Evolutionary conservation across 1,140 invertebrate genomes (phyloP).

Genomic region (Saxidomus purpurata): DNA sequence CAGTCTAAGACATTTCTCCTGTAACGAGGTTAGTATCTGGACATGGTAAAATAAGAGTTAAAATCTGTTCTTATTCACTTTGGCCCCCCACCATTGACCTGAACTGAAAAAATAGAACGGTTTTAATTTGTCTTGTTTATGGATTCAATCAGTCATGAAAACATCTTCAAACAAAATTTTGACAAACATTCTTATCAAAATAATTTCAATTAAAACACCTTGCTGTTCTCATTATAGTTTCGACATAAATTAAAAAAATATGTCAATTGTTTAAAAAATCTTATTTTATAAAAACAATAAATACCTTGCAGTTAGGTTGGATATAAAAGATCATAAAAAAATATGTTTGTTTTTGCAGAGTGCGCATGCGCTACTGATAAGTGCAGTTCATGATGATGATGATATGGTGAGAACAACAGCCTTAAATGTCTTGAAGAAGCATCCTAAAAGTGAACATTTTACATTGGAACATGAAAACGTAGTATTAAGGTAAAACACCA

Average conservation of each 20-base stretch:
- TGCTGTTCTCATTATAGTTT: no score
- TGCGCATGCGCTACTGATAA: slow-evolving; percentile 25
- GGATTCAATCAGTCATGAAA: neutral
- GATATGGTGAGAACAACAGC: slow-evolving; percentile 43
- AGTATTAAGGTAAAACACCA: slow-evolving; percentile 29
- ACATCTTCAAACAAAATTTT: no score
- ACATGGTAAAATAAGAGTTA: neutral
- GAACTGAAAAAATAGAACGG: neutral
- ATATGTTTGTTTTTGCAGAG: slow-evolving; percentile 21
- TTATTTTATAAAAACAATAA: no score
- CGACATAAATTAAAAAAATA: no score
- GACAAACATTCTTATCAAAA: no score
- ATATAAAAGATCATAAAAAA: no score
- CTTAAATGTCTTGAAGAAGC: slow-evolving; percentile 4
- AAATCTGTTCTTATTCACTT: no score
- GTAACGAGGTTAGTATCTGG: slow-evolving; percentile 18
- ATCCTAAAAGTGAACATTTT: slow-evolving; percentile 7
- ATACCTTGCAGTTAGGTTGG: no score
- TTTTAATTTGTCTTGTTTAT: neutral
- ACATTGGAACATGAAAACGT: slow-evolving; percentile 28
- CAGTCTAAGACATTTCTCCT: slow-evolving; percentile 27
- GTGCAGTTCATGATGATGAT: slow-evolving; percentile 28
- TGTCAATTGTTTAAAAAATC: no score
- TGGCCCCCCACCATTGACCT: no score
- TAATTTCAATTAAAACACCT: no score